Base-by-base conservation (phyloP, 2,113 vertebrate species). In the Myotis lucifugus region DNA sequence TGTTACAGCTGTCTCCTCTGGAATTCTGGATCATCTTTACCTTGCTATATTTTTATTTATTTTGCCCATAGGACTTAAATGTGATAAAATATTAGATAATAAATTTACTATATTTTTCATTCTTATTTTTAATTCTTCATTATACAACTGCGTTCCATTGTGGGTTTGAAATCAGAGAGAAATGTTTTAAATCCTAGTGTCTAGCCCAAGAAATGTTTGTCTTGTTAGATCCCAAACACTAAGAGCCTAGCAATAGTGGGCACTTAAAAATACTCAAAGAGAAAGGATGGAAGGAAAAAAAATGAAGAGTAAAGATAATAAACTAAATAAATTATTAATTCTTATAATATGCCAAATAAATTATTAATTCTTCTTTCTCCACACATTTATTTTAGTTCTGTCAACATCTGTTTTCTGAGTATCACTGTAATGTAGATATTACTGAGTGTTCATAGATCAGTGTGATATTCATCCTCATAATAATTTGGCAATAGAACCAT, bases 41-140 rank as follows among this genome's bases (percentile, higher is more conserved):
- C 4, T 54, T 25, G 10, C 10, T 85, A 8, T 77, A n/a, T 9
- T 88, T 91, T 91, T 37, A 56, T 3, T 78, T 56, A 72, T 34
- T 87, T 73, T 81, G 2, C 54, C 25, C 25, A 48, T 32, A 48
- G 5, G 13, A 54, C 69, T 72, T 50, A 89, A 91, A 93, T 85
- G 3, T n/a, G 29, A 69, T 21, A 50, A 85, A 11, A 40, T 15
- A n/a, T 23, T 70, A 74, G 40, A 17, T 46, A n/a, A 70, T 61
- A 40, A 69, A 54, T 72, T 25, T 73, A 73, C 18, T 17, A 17
- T 11, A 8, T n/a, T 50, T 77, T 91, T 66, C 4, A 42, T 66
- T 82, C 23, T 77, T 66, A 66, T 61, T 83, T 89, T 85, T 79
- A 84, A 32, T 90, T 95, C 9, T 56, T 89, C 56, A 64, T 10